Evolutionary conservation across 2,888 invertebrate species (phyloP).

Genomic region (Lasioglossum calceatum): DNA sequence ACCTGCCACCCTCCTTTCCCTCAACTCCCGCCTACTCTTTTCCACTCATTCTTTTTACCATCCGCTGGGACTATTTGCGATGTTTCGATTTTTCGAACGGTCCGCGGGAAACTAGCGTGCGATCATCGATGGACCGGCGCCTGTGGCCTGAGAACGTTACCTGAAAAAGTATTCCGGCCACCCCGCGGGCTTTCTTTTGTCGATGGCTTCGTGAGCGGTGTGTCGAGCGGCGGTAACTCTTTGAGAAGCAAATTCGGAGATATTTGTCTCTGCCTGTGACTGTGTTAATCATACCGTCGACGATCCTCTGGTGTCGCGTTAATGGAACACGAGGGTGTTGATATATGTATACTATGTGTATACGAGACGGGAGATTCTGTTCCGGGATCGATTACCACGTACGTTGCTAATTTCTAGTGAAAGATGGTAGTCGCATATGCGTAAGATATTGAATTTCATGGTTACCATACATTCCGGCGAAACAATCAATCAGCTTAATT

Average conservation of each 20-base stretch:
- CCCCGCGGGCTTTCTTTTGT: slow-evolving; percentile 34
- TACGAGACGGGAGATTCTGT: not conserved
- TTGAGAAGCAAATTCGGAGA: not conserved
- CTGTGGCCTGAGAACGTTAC: slow-evolving; percentile 35
- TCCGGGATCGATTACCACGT: not conserved
- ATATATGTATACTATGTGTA: not conserved
- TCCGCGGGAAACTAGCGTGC: slow-evolving; percentile 42
- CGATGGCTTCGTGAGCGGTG: not conserved
- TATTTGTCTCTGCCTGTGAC: not conserved
- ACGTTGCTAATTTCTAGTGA: not conserved
- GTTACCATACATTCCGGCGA: not conserved
- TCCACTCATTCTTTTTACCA: not conserved
- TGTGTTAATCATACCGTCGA: not conserved
- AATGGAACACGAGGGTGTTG: not conserved
- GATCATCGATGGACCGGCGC: slow-evolving; percentile 45
- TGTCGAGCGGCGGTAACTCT: slow-evolving; percentile 10
- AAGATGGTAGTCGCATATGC: too few species aligned
- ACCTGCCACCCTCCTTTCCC: too few species aligned
- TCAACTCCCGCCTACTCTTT: not conserved
- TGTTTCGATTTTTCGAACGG: slow-evolving; percentile 70
- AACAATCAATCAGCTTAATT: not conserved
- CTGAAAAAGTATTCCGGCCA: slow-evolving; percentile 36
- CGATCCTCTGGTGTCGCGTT: not conserved
- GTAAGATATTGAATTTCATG: not conserved
- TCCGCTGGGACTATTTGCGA: slow-evolving; percentile 56